Evolutionary conservation across 2,113 vertebrate species (phyloP).

Genomic region (Carassius auratus): DNA sequence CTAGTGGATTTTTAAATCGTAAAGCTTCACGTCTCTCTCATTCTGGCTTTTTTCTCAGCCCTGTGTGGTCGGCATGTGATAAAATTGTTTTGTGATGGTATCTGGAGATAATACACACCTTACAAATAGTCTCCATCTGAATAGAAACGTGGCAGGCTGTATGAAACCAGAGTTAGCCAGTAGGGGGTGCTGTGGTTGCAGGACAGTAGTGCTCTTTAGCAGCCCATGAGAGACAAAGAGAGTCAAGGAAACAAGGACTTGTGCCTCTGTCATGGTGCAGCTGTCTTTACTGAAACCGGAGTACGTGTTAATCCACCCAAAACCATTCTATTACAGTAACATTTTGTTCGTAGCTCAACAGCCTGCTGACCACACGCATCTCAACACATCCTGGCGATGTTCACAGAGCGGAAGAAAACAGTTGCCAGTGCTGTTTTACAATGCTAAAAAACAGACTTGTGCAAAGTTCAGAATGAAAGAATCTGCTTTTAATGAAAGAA

Average conservation of each 20-base stretch:
- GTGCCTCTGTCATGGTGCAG: not conserved
- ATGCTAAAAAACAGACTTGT: not conserved
- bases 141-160: not conserved
- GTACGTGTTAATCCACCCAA: too few species aligned
- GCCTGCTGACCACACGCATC: not conserved
- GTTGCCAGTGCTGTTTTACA: not conserved
- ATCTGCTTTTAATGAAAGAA: too few species aligned
- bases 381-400: not conserved
- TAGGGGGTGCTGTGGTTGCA: slow-evolving; percentile 45
- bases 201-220: not conserved
- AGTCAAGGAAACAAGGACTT: not conserved
- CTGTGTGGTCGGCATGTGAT: not conserved
- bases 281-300: not conserved
- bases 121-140: not conserved
- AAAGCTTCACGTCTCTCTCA: not conserved
- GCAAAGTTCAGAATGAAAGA: not conserved
- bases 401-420: not conserved
- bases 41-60: not conserved
- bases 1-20: not conserved
- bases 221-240: not conserved
- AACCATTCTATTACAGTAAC: slow-evolving; percentile 15
- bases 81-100: slow-evolving; percentile 13
- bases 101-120: slow-evolving; percentile 7
- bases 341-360: not conserved
- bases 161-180: slow-evolving; percentile 3